A percentile compares a stretch with the other conserved stretches of the same genome.
Conservation (phyloP, 2,888 invertebrate species). For the Agrilus mali region DNA sequence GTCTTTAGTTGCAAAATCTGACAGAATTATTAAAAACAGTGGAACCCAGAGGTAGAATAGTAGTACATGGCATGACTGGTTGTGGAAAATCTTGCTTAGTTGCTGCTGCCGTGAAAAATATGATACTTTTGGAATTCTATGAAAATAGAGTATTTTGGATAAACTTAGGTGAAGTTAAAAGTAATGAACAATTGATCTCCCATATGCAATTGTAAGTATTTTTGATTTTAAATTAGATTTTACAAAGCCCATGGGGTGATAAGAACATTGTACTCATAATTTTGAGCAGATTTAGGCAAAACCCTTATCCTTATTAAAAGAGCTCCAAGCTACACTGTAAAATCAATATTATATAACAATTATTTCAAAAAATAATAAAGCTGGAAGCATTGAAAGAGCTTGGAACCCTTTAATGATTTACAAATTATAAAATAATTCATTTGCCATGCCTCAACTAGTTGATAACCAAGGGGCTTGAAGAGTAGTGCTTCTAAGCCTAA, state of each 20-base stretch:
- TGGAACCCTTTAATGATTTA: no score
- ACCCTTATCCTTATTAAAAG: no score
- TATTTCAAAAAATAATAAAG: no score
- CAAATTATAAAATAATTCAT: no score
- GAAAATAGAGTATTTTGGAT: slow-evolving; percentile 45
- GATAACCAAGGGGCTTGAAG: no score
- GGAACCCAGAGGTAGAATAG: slow-evolving; percentile 43
- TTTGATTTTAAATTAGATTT: no score
- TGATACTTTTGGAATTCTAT: slow-evolving; percentile 39
- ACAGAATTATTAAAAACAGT: slow-evolving; percentile 35
- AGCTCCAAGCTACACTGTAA: no score
- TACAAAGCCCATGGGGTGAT: no score
- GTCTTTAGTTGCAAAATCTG: slow-evolving; percentile 38
- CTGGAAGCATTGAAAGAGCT: no score
- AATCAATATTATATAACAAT: no score
- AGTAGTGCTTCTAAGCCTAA: no score
- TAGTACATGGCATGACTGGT: slow-evolving; percentile 63
- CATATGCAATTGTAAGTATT: slow-evolving; percentile 10
- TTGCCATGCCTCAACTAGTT: no score
- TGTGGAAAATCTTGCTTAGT: slow-evolving; percentile 60
- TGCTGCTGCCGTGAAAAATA: slow-evolving; percentile 43
- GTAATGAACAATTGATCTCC: slow-evolving; percentile 14
- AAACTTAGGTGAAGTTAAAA: slow-evolving; percentile 35
- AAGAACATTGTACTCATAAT: neutral
- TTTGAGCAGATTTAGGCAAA: neutral